These are phyloP conservation scores for Characodon lateralis DNA, from an alignment of 2,797 vertebrate species.

Conservation along the genomic window DNA sequence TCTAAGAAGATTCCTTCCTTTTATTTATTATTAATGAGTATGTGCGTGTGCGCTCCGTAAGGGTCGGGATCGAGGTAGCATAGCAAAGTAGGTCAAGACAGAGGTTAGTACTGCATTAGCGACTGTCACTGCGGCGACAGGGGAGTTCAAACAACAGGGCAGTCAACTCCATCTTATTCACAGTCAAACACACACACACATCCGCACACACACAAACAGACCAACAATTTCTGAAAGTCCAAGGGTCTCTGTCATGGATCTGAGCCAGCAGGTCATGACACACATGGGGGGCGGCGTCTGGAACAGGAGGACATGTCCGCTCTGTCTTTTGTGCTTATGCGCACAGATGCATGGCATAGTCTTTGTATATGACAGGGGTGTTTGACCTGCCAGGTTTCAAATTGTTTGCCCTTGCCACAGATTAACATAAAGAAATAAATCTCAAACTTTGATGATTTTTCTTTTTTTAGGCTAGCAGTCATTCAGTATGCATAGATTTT, in stretches of 20 bases:
- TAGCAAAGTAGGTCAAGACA: conserved; percentile 76
- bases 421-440: conserved; percentile 20
- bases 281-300: conserved; percentile 67
- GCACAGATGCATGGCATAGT: conserved; percentile 45
- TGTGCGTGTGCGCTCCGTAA: conserved; percentile 35
- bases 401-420: conserved; percentile 61
- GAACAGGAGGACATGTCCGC: conserved; percentile 68
- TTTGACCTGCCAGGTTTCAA: conserved; percentile 50
- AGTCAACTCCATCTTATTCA: conserved; percentile 46
- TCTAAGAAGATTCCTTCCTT: conserved; percentile 23
- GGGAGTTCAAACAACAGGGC: conserved; percentile 67
- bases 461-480: conserved; percentile 36
- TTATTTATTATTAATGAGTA: conserved; percentile 42
- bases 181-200: conserved; percentile 11
- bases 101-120: conserved; percentile 81
- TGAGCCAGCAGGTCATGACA: conserved; percentile 71
- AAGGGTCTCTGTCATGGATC: conserved; percentile 66
- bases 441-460: conserved; percentile 27
- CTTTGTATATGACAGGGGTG: conserved; percentile 55
- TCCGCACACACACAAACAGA: conserved; percentile 26
- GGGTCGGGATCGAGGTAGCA: conserved; percentile 58
- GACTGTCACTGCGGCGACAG: conserved; percentile 76
- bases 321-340: conserved; percentile 56
- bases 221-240: conserved; percentile 38
- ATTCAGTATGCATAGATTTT: conserved; percentile 51